A percentile compares a stretch with the other conserved stretches of the same genome.
These are phyloP conservation scores for Haliclona indistincta DNA, from an alignment of 37 sponge, comb jelly and placozoan species.

Conservation along the genomic window DNA sequence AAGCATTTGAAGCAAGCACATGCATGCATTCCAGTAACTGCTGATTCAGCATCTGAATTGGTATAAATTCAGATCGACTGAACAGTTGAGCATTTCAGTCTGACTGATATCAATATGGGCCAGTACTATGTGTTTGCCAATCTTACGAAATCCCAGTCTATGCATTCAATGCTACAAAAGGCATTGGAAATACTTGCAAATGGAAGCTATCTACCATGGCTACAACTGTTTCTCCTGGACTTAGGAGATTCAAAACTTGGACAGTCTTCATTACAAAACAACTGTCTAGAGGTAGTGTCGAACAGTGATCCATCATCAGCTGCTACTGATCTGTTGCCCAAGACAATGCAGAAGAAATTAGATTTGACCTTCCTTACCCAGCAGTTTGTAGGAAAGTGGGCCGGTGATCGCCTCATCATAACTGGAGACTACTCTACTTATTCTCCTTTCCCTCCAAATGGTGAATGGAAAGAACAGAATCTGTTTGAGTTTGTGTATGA, in stretches of 20 bases:
- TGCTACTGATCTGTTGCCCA: not conserved
- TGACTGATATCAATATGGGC: no score
- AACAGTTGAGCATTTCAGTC: no score
- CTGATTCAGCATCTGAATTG: no score
- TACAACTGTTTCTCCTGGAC: slow-evolving; percentile 9
- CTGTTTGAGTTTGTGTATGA: not conserved
- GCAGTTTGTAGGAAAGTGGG: slow-evolving; percentile 11
- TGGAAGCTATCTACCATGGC: not conserved
- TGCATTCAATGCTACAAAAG: not conserved
- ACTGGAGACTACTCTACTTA: slow-evolving; percentile 19
- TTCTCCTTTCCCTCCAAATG: slow-evolving; percentile 23
- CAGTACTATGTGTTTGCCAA: slow-evolving; percentile 21
- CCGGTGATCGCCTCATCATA: slow-evolving; percentile 18
- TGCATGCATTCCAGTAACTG: no score
- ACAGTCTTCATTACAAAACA: not conserved
- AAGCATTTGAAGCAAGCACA: no score
- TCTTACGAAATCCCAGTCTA: not conserved
- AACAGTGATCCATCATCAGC: not conserved
- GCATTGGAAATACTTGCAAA: not conserved
- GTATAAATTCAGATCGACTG: no score
- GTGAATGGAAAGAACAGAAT: slow-evolving; percentile 16
- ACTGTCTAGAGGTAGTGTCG: not conserved
- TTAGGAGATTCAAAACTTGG: not conserved
- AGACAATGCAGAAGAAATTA: not conserved
- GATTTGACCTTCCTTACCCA: not conserved